Base-by-base conservation (phyloP, 2,797 vertebrate species). In the Pelochelys cantorii region DNA sequence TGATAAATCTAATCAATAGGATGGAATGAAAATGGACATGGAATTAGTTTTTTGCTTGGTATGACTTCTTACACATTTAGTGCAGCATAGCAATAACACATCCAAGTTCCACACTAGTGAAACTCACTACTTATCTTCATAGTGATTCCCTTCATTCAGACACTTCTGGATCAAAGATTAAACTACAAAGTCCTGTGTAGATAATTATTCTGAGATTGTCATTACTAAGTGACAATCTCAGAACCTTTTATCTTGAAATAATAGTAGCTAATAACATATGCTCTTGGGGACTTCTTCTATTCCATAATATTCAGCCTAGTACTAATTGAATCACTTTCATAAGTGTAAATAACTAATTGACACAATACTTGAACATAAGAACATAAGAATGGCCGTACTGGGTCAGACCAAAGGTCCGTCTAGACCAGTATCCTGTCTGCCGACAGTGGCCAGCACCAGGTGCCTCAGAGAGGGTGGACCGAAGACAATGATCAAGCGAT, bases 81-180 rank as follows among this genome's bases (percentile, higher is more conserved):
- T 1, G 0, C 31, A 37, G 20, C 60, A 7, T 86, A 80, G n/a
- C 68, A 54, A 22, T 62, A 11, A 11, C 14, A 54, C 53, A 54
- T 2, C 2, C n/a, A 1, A 2, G 0, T 77, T 85, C 80, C 85
- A n/a, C 65, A 57, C 87, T 84, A 79, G 6, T 3, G 23, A 23
- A n/a, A 11, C 0, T 57, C 79, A 74, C 29, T 90, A 55, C 42
- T 48, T 48, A 7, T 48, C 71, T 92, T 4, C 56, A 25, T 52
- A 20, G 27, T 83, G 83, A 79, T 86, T 68, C 27, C 31, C 25
- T 81, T 93, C 80, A 25, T 85, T 90, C 54, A 31, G 57, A 79
- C 56, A n/a, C 52, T 11, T 53, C 53, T 88, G 75, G 87, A 78
- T 7, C 12, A 78, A 37, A 71, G 65, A 20, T 27, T 79, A 34